Conservation (phyloP, 2,797 vertebrate genomes). For the Lepus oiostolus region DNA sequence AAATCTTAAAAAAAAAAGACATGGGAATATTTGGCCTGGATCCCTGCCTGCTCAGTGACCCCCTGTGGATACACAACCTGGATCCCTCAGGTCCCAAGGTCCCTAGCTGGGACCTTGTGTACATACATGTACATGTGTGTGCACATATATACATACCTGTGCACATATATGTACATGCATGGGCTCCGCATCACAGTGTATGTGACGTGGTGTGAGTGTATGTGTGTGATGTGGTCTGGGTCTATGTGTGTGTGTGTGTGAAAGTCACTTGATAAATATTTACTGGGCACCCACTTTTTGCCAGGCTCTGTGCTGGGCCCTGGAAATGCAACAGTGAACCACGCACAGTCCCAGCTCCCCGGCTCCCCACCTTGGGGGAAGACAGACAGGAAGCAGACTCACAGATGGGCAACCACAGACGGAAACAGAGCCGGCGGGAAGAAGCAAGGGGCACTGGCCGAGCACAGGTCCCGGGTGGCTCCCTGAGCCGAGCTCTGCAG, state of each 20-base stretch:
- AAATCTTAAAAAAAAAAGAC: not conserved
- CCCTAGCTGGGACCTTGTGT: not conserved
- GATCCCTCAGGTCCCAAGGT: fast-evolving
- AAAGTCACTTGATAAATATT: not conserved
- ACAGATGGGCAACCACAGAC: not conserved
- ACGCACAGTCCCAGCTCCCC: not conserved
- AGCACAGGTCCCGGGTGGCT: not conserved
- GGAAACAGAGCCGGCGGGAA: not conserved
- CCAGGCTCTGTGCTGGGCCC: not conserved
- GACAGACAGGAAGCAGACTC: not conserved
- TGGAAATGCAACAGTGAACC: not conserved
- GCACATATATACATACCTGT: not conserved
- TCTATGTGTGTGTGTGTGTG: not conserved
- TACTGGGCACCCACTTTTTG: not conserved
- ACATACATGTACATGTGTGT: not conserved
- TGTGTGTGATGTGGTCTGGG: not conserved
- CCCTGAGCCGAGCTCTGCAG: not conserved
- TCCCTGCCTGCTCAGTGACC: not conserved
- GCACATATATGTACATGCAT: fast-evolving
- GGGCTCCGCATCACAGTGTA: not conserved
- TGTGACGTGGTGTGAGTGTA: not conserved
- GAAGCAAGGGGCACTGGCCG: fast-evolving
- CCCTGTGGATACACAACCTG: not conserved
- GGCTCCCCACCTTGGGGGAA: not conserved
- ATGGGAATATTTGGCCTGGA: fast-evolving